Conservation (phyloP, 2,888 invertebrate species). For the Xestia ashworthii region DNA sequence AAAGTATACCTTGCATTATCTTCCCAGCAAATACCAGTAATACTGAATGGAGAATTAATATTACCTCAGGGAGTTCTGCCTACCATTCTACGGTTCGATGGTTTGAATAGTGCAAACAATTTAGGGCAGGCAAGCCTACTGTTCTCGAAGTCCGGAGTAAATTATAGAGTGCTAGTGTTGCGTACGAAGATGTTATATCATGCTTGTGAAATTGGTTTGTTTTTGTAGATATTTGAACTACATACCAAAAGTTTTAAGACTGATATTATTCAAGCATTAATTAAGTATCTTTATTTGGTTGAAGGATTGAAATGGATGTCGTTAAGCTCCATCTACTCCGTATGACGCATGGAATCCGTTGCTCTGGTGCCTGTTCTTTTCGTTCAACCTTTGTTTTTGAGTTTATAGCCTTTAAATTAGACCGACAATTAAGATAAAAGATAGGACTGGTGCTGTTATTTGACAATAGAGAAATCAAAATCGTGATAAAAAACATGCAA, state of each 20-base stretch:
- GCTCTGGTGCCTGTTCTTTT: not conserved
- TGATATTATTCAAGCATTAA: not conserved
- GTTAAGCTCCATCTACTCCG: not conserved
- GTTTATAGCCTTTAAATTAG: not conserved
- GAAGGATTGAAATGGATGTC: not conserved
- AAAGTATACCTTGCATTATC: constrained; percentile 51
- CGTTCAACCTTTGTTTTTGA: not conserved
- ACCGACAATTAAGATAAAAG: not conserved
- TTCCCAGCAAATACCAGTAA: constrained; percentile 49
- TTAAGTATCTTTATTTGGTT: not conserved
- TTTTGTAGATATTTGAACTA: constrained; percentile 44
- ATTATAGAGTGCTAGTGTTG: constrained; percentile 48
- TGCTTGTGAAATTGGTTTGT: constrained; percentile 46
- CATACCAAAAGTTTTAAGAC: constrained; percentile 21
- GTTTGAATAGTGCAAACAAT: constrained; percentile 61
- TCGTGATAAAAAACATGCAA: constrained; percentile 34
- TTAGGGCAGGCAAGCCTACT: constrained; percentile 39
- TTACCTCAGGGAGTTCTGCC: constrained; percentile 34
- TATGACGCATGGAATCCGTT: not conserved
- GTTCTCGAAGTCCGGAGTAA: constrained; percentile 45
- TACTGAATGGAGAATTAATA: constrained; percentile 56
- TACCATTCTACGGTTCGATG: constrained; percentile 43
- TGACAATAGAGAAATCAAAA: constrained; percentile 29
- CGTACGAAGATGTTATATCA: constrained; percentile 52
- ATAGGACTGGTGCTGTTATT: not conserved